Evolutionary conservation across 2,113 vertebrate genomes (phyloP), one percentile per base, ranked within the genome.

Genomic region (Artemisiospiza belli): DNA sequence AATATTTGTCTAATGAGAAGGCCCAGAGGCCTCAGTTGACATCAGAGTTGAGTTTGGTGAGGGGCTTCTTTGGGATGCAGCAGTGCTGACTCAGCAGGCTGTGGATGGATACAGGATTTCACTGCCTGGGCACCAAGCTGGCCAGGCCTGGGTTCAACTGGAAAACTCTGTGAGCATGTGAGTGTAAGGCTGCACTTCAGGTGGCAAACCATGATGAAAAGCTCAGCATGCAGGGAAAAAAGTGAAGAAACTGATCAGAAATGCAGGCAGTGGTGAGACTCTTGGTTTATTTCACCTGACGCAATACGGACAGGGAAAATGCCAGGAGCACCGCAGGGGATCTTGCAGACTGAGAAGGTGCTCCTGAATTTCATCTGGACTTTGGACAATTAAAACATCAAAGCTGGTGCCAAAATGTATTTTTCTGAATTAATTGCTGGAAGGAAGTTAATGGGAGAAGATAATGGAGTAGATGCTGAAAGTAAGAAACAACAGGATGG

Each of bases 121-220:
- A 44, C 44, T 76, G 51, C 41, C 54, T 39, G 64, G 54, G 15
- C 72, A 76, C 54, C 35, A 57, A 59, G 7, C 17, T 80, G 49
- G 39, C 30, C 7, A 6, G 12, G 19, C 37, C 41, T 0, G 1
- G 8, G 12, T 64, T 79, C 58, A 81, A 13, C 12, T 66, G 0
- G 0, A 69, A 79, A 83, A 47, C 22, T 49, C 10, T 46, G 55
- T 41, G 23, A 57, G 12, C 7, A 9, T 3, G 0, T 43, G 61
- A 75, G n/a, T 22, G 18, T 80, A 15, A 59, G 51, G 31, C 46
- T 66, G 19, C 15, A 9, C 12, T 15, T 77, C 24, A 63, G 20
- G 20, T 80, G 51, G 72, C 28, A 88, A 90, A 72, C 8, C 14
- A 37, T 44, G 25, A 49, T 13, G 49, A 62, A 64, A 82, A 76